Conservation (phyloP, 2,797 vertebrate genomes). For the Molossus alvarezi region DNA sequence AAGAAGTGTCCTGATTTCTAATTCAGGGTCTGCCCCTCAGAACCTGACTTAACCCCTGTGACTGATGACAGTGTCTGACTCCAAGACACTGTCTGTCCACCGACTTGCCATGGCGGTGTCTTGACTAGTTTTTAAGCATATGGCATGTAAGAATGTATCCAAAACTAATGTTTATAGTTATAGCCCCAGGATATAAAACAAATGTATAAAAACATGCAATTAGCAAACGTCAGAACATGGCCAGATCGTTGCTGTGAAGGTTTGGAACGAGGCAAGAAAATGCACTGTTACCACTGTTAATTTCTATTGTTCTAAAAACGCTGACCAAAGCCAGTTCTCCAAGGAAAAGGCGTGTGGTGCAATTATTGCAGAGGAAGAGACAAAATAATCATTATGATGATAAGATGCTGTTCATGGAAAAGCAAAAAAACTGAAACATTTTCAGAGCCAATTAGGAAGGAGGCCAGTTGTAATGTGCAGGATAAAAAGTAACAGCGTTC, state of each 20-base stretch:
- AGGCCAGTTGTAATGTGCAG: background rate
- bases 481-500: background rate
- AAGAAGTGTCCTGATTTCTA: background rate
- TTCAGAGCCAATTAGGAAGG: background rate
- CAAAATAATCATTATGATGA: background rate
- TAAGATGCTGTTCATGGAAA: background rate
- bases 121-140: background rate
- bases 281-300: background rate
- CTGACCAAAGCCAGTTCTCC: background rate
- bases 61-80: background rate
- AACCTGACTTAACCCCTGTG: background rate
- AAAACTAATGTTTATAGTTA: background rate
- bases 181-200: background rate
- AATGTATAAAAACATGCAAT: background rate
- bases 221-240: background rate
- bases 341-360: background rate
- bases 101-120: background rate
- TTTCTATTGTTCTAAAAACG: background rate
- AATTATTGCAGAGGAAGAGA: background rate
- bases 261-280: background rate
- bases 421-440: background rate
- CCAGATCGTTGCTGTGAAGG: background rate
- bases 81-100: too few species aligned
- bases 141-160: background rate
- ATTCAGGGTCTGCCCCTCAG: background rate